Base-by-base conservation (phyloP, 2,797 vertebrate genomes). In the Ambastaia sidthimunki region DNA sequence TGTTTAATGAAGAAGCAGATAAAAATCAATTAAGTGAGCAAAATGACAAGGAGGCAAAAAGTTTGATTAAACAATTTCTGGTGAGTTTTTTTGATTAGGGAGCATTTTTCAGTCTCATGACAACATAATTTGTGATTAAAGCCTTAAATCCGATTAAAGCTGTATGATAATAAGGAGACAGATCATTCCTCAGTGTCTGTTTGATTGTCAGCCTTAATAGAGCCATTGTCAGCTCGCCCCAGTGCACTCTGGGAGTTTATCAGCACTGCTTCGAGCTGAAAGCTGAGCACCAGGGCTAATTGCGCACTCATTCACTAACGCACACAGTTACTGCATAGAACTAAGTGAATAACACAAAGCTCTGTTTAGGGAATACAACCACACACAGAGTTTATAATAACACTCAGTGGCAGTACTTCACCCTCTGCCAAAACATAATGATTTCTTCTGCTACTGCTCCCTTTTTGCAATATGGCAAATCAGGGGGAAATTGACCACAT, bases 141-240 rank as follows among this genome's bases (percentile, higher is more conserved):
- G 59, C 68, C 31, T 50, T 72, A 71, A 72, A 79, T 71, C 76
- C 21, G 69, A 79, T 79, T 79, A 65, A 52, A 79, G 76, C 82
- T 81, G 81, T 85, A 90, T 89, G 88, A 84, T 87, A 89, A 90
- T 89, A 70, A 87, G 81, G 78, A 89, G 76, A 79, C 83, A 88
- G 84, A 89, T 86, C 80, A 89, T 86, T 82, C 80, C 10, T 78
- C 75, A 85, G 75, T 80, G 75, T 3, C 84, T 85, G 89, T 84
- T 81, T 89, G 89, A 89, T 82, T 89, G 88, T 84, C 87, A 87
- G 87, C 79, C 83, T 85, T 86, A 92, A 91, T 90, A 87, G 87
- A 91, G 87, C 75, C 82, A 85, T 89, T 84, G 79, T 75, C 82
- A 81, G 78, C 88, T 68, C 13, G 84, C 85, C 85, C 81, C 82